Percentiles rank a stretch among this genome's conserved stretches.
phyloP scores from a whole-genome alignment of 2,888 invertebrate species.

The Caenorhabditis doughertyi region DNA sequence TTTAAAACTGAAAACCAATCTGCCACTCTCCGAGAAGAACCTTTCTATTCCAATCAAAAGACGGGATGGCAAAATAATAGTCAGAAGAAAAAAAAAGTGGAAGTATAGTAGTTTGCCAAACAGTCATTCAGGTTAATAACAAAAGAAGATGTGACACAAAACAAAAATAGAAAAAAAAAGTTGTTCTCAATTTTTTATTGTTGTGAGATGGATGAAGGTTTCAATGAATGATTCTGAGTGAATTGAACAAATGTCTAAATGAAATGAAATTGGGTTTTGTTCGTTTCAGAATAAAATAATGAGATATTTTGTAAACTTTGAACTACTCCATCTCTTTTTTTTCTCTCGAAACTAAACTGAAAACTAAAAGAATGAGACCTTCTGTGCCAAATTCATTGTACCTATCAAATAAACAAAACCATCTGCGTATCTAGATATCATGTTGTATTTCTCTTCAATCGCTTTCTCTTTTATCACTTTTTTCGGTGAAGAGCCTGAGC shows the following conservation, averaged over 20 bases:
- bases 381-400: not conserved
- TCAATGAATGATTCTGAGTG: no score
- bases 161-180: no score
- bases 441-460: slow-evolving; percentile 4
- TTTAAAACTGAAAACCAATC: not conserved
- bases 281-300: no score
- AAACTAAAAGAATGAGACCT: not conserved
- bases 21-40: not conserved
- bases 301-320: no score
- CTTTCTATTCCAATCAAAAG: not conserved
- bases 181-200: no score
- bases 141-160: not conserved
- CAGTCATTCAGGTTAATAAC: not conserved
- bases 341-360: not conserved
- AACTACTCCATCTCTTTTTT: not conserved
- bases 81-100: not conserved
- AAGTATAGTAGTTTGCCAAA: not conserved
- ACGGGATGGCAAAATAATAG: not conserved
- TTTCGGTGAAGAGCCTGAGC: slow-evolving; percentile 55
- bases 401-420: slow-evolving; percentile 39
- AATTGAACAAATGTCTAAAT: no score
- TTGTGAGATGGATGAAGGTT: no score
- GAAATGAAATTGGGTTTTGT: not conserved
- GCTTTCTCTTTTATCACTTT: slow-evolving; percentile 52
- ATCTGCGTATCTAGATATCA: slow-evolving; percentile 20